Evolutionary conservation across 2,797 vertebrate species (phyloP), one percentile per base, ranked within the genome.

Genomic region (Leucoraja ocellata): DNA sequence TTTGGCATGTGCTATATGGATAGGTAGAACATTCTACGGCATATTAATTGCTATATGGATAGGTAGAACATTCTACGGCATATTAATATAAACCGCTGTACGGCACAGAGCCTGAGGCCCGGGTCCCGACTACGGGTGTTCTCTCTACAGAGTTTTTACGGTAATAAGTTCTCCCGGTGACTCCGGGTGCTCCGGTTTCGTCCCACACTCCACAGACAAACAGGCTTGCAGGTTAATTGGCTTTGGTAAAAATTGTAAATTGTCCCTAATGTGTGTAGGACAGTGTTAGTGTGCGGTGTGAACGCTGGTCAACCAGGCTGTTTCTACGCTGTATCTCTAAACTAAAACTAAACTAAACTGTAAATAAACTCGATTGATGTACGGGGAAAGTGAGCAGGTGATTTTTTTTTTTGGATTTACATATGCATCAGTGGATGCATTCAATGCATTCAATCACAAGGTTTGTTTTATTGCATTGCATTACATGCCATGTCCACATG

Each of bases 401-500:
- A 10, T 46, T 13, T 25, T 91, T 25, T 54, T 71, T 16, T 74
- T 46, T 3, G 4, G 4, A 11, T 46, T 16, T 39, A 61, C 6
- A 25, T 16, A 14, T 16, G n/a, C 84, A 88, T 8, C 14, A 54
- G 23, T 25, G 25, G 21, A 73, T 21, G 18, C 36, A 71, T 90
- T 90, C 54, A 90, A 90, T 4, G 2, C 13, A 54, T 74, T 63
- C 14, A 5, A 39, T 88, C 18, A 88, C 84, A n/a, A 68, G 5
- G 3, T 36, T 88, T 88, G 8, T 58, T 63, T n/a, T 86, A 32
- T 32, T 32, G 32, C 32, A 86, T 54, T 93, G 13, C 74, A 93
- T 76, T 83, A 54, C 32, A 16, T 23, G 32, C 36, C 80, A 0
- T 7, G 68, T 94, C 94, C 95, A 93, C 94, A 91, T 93, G 92